phyloP scores from a whole-genome alignment of 2,888 invertebrate genomes.

The Trachelus stipa region DNA sequence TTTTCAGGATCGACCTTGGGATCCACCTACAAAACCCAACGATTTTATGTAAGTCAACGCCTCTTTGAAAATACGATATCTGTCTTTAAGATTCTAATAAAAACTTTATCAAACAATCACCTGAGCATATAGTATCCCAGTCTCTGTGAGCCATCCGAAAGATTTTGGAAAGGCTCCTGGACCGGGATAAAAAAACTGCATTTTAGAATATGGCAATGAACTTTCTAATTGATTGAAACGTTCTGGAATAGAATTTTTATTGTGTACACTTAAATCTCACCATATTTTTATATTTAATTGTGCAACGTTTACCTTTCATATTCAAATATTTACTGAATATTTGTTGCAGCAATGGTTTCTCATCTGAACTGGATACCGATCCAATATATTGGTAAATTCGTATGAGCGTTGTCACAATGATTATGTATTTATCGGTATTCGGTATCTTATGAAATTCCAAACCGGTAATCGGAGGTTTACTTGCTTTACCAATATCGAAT shows the following conservation, averaged over 20 bases:
- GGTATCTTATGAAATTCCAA: slow-evolving; percentile 84
- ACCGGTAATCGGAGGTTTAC: slow-evolving; percentile 85
- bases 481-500: slow-evolving; percentile 87
- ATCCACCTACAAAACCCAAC: slow-evolving; percentile 49
- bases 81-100: slow-evolving; percentile 11
- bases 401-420: slow-evolving; percentile 86
- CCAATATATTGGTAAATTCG: slow-evolving; percentile 91
- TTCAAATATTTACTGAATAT: slow-evolving; percentile 84
- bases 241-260: slow-evolving; percentile 53
- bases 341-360: slow-evolving; percentile 82
- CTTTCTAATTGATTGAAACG: slow-evolving; percentile 80
- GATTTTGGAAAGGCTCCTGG: slow-evolving; percentile 77
- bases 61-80: neutral
- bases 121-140: slow-evolving; percentile 84
- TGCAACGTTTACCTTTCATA: slow-evolving; percentile 71
- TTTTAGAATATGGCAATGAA: slow-evolving; percentile 79
- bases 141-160: slow-evolving; percentile 90
- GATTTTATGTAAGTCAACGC: slow-evolving; percentile 1
- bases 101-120: slow-evolving; percentile 64
- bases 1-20: slow-evolving; percentile 60
- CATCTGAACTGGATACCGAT: slow-evolving; percentile 76
- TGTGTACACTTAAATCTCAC: neutral
- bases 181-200: slow-evolving; percentile 81
- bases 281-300: slow-evolving; percentile 15
- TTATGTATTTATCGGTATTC: slow-evolving; percentile 79